Evolutionary conservation across 2,888 invertebrate species (phyloP), one percentile per base, ranked within the genome.

Genomic region (Neoascia interrupta): DNA sequence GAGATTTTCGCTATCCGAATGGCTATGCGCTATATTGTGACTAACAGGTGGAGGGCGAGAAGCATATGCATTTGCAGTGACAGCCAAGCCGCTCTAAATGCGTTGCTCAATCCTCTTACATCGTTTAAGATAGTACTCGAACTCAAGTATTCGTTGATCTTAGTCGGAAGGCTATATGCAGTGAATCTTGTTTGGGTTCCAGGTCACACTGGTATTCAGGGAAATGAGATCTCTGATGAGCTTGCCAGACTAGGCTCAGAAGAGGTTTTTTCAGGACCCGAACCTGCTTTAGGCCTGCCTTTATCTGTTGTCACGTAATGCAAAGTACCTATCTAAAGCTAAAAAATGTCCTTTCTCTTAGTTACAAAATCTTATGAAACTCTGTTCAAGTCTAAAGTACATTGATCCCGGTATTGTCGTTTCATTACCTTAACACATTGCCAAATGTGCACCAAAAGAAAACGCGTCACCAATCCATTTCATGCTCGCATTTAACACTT

Each of bases 341-440:
- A n/a, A n/a, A n/a, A n/a, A n/a, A n/a, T n/a, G n/a, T n/a, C n/a
- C n/a, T n/a, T n/a, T n/a, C n/a, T n/a, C n/a, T n/a, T n/a, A n/a
- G n/a, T n/a, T n/a, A n/a, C n/a, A n/a, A n/a, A n/a, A n/a, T n/a
- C n/a, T n/a, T n/a, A n/a, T n/a, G n/a, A n/a, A n/a, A n/a, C n/a
- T n/a, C n/a, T n/a, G n/a, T n/a, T n/a, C 8, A 3, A 8, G 21
- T 8, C 6, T 18, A 41, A 10, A 16, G 63, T 41, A 34, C 63
- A 15, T 31, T 41, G 41, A 10, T 53, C 53, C 53, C n/a, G n/a
- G n/a, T n/a, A n/a, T 23, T 64, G 41, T 43, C 64, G 34, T 64
- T 54, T 64, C 36, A 45, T 36, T 11, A 36, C n/a, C 36, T n/a
- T 21, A 53, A 41, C 64, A 64, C 53, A 54, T 53, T 64, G 8